Conservation (phyloP, 2,113 vertebrate genomes). For the Chionomys nivalis region DNA sequence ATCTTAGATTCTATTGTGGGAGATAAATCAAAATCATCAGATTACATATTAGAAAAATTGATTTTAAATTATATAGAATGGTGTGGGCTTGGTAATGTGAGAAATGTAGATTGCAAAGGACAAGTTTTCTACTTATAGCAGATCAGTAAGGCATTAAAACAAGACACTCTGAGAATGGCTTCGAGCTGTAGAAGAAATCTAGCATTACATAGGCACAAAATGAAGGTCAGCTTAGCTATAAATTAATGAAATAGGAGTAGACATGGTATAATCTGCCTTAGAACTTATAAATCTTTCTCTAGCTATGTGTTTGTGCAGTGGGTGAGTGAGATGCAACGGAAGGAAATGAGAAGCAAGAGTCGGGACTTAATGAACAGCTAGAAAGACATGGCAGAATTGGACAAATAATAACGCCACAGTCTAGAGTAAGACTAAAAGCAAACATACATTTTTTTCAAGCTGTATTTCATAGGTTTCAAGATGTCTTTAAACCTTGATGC, state of each 20-base stretch:
- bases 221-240: neutral
- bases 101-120: neutral
- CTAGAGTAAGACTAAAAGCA: neutral
- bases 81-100: neutral
- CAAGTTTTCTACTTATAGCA: neutral
- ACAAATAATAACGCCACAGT: neutral
- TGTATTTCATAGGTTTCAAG: neutral
- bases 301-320: neutral
- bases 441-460: neutral
- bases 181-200: neutral
- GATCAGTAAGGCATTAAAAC: neutral
- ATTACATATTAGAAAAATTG: neutral
- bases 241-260: neutral
- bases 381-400: neutral
- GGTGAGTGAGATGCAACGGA: fast-evolving
- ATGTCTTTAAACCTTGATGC: neutral
- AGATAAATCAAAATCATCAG: neutral
- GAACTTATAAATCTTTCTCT: neutral
- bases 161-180: neutral
- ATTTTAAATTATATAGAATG: neutral
- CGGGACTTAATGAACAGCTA: neutral
- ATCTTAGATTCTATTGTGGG: neutral
- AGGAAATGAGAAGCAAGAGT: neutral
- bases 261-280: neutral
- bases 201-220: neutral